Evolutionary conservation across 2,113 vertebrate genomes (phyloP), one percentile per base, ranked within the genome.

Genomic region (Apeltes quadracus): DNA sequence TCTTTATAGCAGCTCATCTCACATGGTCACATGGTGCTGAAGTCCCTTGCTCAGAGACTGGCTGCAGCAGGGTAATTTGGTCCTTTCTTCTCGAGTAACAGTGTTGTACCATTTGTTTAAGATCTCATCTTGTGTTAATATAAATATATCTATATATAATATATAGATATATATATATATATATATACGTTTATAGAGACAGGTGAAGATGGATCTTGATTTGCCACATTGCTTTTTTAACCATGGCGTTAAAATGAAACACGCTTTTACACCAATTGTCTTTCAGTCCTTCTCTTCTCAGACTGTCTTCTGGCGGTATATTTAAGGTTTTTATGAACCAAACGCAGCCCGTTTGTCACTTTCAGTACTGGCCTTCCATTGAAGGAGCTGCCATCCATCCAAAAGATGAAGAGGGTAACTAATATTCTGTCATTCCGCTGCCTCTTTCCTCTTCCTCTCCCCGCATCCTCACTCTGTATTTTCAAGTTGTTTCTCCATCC

Each of bases 401-500:
- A 56, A 36, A 71, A 34, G 51, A 77, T 54, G 0, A 70, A 70
- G 51, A 71, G 46, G 25, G 68, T 48, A 16, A 57, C 56, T 70
- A 61, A 76, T 71, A 55, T 75, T 75, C 23, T 71, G 65, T 83
- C 78, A 29, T 54, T 63, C 27, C 23, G 20, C 36, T 41, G 8
- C 27, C 32, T 7, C 55, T 74, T 50, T 62, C 23, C 2, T 61
- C 53, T 23, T 32, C 14, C 46, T 34, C n/a, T 53, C 43, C 39
- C 18, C 61, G 12, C 32, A 18, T 61, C 62, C 8, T 7, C 34
- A 65, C 15, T 61, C 41, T 66, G 7, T 59, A 46, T 67, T 36
- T 29, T 61, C 2, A 53, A 69, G 46, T 57, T 8, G 23, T 48
- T 61, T 55, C 9, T 75, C 50, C 54, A 34, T 53, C 29, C 4